Base-by-base conservation (phyloP, 2,113 vertebrate genomes). In the Tenrec ecaudatus region DNA sequence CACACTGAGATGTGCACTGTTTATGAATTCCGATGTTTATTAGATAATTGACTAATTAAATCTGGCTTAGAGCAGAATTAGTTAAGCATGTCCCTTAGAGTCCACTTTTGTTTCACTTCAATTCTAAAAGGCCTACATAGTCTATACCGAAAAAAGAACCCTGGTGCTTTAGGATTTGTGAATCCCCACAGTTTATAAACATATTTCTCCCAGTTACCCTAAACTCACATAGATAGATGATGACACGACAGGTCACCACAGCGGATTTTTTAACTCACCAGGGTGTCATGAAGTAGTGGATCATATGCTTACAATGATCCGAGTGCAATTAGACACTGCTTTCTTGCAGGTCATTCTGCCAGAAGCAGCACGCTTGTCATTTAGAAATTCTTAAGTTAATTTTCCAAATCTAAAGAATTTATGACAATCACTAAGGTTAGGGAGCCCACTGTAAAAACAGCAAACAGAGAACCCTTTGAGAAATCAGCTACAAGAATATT, bases 41-140 rank as follows among this genome's bases (percentile, higher is more conserved):
- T 95, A 93, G 92, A 94, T 95, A 96, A 96, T 92, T 96, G 91
- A 92, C 85, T 97, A 96, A 96, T 95, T 94, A 96, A 95, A 95
- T 94, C 84, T 88, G 57, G 36, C 88, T 96, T 88, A 86, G 38
- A 82, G 14, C 36, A 84, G 86, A 88, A 90, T 95, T 96, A 92
- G n/a, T 95, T 93, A 90, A 94, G 71, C 76, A 93, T 94, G 89
- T 64, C 58, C 82, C 40, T 88, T 38, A 95, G 84, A 94, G 15
- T 95, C 10, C 5, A 88, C 90, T 96, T 95, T 91, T 89, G 90
- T 91, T 93, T 40, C 33, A 78, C 23, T 90, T 95, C 36, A 68
- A 22, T 90, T 95, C 57, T 85, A 73, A 80, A 90, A 96, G 33
- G 38, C 4, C 3, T 90, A 66, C 10, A 57, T 33, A 4, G 69